Percentiles rank a stretch among this genome's conserved stretches.
Evolutionary conservation across 30 jellyfish, hydroid and myxozoan species (phyloP).

Genomic region (Aurelia aurita complex sp. Pacific): DNA sequence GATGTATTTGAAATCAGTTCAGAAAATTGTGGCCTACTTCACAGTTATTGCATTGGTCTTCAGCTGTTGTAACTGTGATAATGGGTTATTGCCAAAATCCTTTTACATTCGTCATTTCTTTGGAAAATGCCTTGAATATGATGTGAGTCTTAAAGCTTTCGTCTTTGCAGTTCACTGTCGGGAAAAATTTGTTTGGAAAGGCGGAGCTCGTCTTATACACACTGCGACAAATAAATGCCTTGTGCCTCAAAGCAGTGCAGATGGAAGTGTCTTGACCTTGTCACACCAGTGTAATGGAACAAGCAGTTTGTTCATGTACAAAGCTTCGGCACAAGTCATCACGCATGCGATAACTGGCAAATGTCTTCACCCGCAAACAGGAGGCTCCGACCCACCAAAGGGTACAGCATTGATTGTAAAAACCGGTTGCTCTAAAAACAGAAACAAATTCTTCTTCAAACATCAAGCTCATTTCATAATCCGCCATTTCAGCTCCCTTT

Average conservation of each 20-base stretch:
- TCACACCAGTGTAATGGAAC: constrained; percentile 35
- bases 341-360: constrained; percentile 29
- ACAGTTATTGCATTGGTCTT: too few species aligned
- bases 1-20: too few species aligned
- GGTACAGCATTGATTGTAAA: constrained; percentile 1
- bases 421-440: background rate
- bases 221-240: constrained; percentile 32
- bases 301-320: constrained; percentile 42
- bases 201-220: constrained; percentile 45
- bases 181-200: constrained; percentile 45
- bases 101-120: constrained; percentile 31
- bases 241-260: background rate
- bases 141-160: constrained; percentile 13
- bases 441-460: constrained; percentile 24
- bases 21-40: too few species aligned
- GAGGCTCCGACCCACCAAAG: background rate
- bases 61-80: too few species aligned
- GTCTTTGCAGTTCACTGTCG: constrained; percentile 30
- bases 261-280: constrained; percentile 15
- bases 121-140: constrained; percentile 46
- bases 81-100: too few species aligned
- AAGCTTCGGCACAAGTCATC: background rate
- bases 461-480: constrained; percentile 27
- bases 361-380: constrained; percentile 6
- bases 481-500: constrained; percentile 23